Conservation (phyloP, 1,140 invertebrate genomes). For the Drosophila bifasciata region DNA sequence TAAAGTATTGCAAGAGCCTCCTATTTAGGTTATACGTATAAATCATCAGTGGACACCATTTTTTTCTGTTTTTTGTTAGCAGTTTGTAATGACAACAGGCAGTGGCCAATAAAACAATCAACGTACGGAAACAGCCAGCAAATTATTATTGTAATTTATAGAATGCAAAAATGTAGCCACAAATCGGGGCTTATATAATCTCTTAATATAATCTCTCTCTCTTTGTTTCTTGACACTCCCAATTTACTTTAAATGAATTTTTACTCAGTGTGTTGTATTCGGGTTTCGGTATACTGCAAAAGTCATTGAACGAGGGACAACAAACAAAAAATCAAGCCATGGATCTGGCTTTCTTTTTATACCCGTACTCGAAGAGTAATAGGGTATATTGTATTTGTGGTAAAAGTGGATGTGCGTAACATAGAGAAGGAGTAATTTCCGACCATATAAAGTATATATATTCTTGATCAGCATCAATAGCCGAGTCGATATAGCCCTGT, state of each 20-base stretch:
- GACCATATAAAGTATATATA: too few relatives aligned
- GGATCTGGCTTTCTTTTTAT: slow-evolving; percentile 44
- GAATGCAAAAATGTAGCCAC: too few relatives aligned
- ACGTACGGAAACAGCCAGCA: slow-evolving; percentile 6
- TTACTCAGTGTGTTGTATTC: background rate
- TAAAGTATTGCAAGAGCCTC: slow-evolving; percentile 23
- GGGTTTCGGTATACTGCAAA: too few relatives aligned
- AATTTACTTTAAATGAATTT: background rate
- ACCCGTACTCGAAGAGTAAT: too few relatives aligned
- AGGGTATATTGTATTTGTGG: too few relatives aligned
- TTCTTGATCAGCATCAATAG: too few relatives aligned
- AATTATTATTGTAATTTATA: slow-evolving; percentile 8
- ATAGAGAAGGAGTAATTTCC: too few relatives aligned
- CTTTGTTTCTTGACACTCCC: too few relatives aligned
- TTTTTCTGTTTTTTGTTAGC: background rate
- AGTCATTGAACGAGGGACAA: slow-evolving; percentile 3
- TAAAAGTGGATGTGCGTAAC: too few relatives aligned
- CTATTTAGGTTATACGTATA: slow-evolving; percentile 33
- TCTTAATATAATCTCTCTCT: too few relatives aligned
- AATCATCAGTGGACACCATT: slow-evolving; percentile 5
- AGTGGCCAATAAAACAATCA: slow-evolving; percentile 41
- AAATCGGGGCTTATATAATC: too few relatives aligned
- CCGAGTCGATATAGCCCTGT: too few relatives aligned
- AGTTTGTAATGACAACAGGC: slow-evolving; percentile 34
- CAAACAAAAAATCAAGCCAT: slow-evolving; percentile 25